These are phyloP conservation scores for Cerceris rybyensis DNA, from an alignment of 2,888 invertebrate genomes.

Conservation along the genomic window DNA sequence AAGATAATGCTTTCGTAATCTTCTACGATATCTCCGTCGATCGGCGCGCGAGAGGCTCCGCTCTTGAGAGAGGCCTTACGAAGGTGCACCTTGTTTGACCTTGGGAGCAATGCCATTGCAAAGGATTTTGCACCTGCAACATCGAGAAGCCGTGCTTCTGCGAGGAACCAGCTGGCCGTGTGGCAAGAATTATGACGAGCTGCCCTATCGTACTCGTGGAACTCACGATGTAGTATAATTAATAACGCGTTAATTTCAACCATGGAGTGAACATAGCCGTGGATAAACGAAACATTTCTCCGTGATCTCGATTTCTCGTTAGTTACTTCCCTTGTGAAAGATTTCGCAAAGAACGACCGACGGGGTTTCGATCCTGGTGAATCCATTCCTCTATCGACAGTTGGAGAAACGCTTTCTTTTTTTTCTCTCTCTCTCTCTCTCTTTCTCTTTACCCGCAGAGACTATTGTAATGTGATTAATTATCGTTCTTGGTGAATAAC, in stretches of 20 bases:
- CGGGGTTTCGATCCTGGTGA: not conserved
- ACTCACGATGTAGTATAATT: slow-evolving; percentile 11
- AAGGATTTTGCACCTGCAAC: slow-evolving; percentile 65
- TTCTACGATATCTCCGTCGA: slow-evolving; percentile 60
- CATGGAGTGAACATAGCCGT: not conserved
- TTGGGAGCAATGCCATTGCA: slow-evolving; percentile 61
- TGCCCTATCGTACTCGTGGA: not conserved
- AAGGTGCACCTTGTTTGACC: slow-evolving; percentile 60
- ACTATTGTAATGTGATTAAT: slow-evolving; percentile 55
- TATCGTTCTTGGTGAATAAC: slow-evolving; percentile 49
- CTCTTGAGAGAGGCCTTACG: slow-evolving; percentile 19
- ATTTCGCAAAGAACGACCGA: not conserved
- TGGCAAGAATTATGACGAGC: slow-evolving; percentile 17
- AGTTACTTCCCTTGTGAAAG: not conserved
- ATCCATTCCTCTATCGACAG: not conserved
- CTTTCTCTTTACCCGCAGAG: slow-evolving; percentile 13
- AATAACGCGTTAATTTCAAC: slow-evolving; percentile 19
- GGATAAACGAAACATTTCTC: not conserved
- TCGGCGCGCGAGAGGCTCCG: slow-evolving; percentile 29
- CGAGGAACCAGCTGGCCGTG: slow-evolving; percentile 29
- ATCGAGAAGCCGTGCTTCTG: not conserved
- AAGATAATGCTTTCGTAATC: slow-evolving; percentile 72
- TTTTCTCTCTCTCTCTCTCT: not conserved
- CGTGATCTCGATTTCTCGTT: not conserved
- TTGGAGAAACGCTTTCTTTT: not conserved